These are phyloP conservation scores for Xerus rutilus DNA, from an alignment of 2,797 vertebrate species.

Conservation along the genomic window DNA sequence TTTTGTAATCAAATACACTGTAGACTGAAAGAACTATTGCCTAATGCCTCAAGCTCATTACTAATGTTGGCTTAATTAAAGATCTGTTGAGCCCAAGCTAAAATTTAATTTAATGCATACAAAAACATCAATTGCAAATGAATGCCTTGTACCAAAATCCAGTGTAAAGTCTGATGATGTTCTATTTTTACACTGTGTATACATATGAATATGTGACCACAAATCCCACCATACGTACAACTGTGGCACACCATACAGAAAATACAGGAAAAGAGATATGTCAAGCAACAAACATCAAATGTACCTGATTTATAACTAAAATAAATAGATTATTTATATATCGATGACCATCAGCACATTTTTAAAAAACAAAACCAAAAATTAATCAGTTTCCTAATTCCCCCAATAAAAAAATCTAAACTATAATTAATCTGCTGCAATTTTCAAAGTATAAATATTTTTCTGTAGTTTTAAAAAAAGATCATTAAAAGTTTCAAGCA, in stretches of 20 bases:
- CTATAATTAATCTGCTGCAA: not conserved
- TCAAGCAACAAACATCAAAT: not conserved
- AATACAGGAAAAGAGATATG: not conserved
- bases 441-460: slow-evolving; percentile 18
- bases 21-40: not conserved
- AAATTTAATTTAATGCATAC: not conserved
- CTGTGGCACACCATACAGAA: no score
- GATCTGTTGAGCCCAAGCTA: not conserved
- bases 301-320: not conserved
- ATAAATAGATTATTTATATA: not conserved
- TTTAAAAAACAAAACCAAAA: slow-evolving; percentile 16
- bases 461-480: not conserved
- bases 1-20: not conserved
- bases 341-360: not conserved
- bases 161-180: not conserved
- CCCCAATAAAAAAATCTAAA: not conserved
- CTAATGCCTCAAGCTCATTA: not conserved
- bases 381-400: not conserved
- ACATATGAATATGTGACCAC: no score
- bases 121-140: not conserved
- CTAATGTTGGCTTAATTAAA: not conserved
- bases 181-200: no score
- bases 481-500: not conserved
- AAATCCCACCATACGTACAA: no score
- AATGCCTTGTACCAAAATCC: not conserved